A percentile compares a stretch with the other conserved stretches of the same genome.
Conservation (phyloP, 2,113 vertebrate species). For the Mystacornis crossleyi region DNA sequence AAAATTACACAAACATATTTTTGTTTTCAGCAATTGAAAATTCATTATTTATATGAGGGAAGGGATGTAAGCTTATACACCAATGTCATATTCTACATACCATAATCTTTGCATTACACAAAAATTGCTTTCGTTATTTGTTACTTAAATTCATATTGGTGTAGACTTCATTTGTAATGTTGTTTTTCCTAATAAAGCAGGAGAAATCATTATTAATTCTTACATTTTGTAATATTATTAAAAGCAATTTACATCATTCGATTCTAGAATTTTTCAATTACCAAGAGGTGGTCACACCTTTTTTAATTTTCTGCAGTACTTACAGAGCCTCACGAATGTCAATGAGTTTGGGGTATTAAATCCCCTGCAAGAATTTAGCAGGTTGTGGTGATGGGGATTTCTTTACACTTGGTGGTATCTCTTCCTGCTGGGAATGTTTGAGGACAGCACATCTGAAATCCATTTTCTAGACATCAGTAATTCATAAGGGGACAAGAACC, state of each 20-base stretch:
- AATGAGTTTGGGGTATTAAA: neutral
- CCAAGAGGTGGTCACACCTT: neutral
- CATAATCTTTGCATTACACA: neutral
- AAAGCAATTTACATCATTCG: neutral
- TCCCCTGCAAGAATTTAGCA: neutral
- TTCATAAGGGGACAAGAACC: neutral
- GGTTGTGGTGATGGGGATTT: neutral
- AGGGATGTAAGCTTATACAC: neutral
- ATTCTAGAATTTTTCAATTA: neutral
- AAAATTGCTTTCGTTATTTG: neutral
- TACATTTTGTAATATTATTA: neutral
- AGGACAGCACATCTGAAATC: slow-evolving; percentile 2
- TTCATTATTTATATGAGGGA: neutral
- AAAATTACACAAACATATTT: neutral
- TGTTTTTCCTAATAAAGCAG: neutral
- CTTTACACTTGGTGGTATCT: neutral
- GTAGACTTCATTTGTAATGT: neutral
- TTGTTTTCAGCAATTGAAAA: neutral
- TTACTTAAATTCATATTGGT: neutral
- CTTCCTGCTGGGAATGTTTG: neutral
- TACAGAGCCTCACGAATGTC: neutral
- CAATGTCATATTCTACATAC: neutral
- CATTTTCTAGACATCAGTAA: neutral
- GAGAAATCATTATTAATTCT: neutral
- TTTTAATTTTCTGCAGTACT: neutral